A percentile compares a stretch with the other conserved stretches of the same genome.
phyloP scores from a whole-genome alignment of 1,140 invertebrate genomes.

The Globodera rostochiensis region DNA sequence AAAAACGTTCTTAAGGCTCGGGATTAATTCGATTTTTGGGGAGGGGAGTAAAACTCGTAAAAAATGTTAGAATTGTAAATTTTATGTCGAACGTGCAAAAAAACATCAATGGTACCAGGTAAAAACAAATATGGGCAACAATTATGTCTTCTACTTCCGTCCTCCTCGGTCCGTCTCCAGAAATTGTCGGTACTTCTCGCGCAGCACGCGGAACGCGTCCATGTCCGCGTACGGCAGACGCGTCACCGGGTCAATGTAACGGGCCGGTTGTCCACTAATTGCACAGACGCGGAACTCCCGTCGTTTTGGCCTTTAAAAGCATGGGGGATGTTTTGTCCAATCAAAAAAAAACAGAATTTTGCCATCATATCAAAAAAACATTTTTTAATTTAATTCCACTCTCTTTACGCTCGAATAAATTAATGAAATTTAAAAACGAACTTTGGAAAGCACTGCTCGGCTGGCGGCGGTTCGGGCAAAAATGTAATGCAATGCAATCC shows the following conservation, averaged over 20 bases:
- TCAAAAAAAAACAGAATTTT: no score
- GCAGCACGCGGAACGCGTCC: constrained; percentile 36
- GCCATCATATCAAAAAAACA: no score
- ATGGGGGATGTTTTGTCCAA: no score
- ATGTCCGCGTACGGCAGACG: constrained; percentile 39
- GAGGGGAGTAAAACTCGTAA: no score
- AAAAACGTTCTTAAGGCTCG: no score
- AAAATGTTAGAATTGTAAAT: no score
- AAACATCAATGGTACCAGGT: no score
- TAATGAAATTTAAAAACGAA: background rate
- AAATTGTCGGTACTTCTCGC: constrained; percentile 27
- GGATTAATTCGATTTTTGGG: no score
- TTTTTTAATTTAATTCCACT: no score
- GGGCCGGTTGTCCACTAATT: constrained; percentile 36
- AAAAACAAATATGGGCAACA: no score
- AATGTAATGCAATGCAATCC: constrained; percentile 21
- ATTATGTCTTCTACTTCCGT: background rate
- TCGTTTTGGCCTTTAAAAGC: constrained; percentile 7
- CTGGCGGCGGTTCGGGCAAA: constrained; percentile 20
- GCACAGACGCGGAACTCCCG: constrained; percentile 37
- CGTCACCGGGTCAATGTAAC: constrained; percentile 47
- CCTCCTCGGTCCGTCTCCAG: constrained; percentile 14
- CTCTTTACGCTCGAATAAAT: background rate
- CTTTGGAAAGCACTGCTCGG: constrained; percentile 19
- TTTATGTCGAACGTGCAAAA: no score